Conservation (phyloP, 2,888 invertebrate species). For the Rhorus exstirpatorius region DNA sequence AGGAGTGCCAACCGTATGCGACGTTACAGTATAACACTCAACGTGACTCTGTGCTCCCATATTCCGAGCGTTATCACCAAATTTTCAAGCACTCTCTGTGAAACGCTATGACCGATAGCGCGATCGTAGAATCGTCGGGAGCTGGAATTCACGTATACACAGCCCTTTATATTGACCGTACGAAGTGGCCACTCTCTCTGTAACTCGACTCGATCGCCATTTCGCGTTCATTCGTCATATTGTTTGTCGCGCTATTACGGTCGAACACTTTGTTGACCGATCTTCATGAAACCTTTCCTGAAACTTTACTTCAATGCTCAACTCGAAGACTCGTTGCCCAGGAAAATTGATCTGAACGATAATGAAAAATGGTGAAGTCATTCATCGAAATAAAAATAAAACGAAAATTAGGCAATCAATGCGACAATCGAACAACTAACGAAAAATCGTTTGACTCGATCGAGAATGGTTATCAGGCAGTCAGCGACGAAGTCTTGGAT, state of each 20-base stretch:
- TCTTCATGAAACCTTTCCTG: background rate
- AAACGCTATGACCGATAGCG: constrained; percentile 11
- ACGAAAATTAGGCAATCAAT: no score
- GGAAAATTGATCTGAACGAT: no score
- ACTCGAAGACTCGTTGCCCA: background rate
- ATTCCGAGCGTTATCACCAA: background rate
- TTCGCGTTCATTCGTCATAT: no score
- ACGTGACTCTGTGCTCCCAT: constrained; percentile 10
- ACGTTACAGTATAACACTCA: background rate
- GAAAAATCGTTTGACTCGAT: no score
- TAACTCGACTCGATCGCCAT: background rate
- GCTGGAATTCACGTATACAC: background rate
- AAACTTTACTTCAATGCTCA: background rate
- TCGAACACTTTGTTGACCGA: background rate
- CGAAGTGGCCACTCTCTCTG: background rate
- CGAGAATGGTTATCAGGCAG: no score
- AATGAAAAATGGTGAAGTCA: no score
- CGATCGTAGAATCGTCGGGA: constrained; percentile 33
- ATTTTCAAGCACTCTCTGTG: background rate
- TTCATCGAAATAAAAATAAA: background rate
- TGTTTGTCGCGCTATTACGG: no score
- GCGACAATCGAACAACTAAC: no score
- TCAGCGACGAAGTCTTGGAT: no score
- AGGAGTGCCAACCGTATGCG: constrained; percentile 17
- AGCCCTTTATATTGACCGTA: background rate